Base-by-base conservation (phyloP, 2,113 vertebrate genomes). In the Myanophis thanlyinensis region DNA sequence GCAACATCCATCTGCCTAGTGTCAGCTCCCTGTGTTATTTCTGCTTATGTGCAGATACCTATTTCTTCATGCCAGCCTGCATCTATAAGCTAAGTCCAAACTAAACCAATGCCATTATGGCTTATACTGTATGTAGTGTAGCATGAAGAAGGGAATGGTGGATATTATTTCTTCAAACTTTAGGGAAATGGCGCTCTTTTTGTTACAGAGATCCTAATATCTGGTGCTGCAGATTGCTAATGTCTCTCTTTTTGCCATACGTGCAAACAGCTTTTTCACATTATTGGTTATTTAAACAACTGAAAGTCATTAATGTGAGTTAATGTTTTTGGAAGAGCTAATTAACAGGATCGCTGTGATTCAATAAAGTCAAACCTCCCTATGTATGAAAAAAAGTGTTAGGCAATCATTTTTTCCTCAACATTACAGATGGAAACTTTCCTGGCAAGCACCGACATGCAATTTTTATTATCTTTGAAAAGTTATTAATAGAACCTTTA, bases 261-360 rank as follows among this genome's bases (percentile, higher is more conserved):
- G 25, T 87, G 48, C 40, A 92, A 95, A 85, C 1, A 89, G 8
- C 46, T 94, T 95, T 93, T 95, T 73, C 87, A 92, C 90, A 56
- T 87, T 93, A 6, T 46, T 93, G 46, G 30, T 94, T 86, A 92
- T 89, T 93, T 93, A 52, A 95, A 90, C 40, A 92, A 94, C 20
- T 88, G 62, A 92, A 96, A 92, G 91, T n/a, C 27, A 92, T 90
- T 92, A 93, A 80, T 30, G 91, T 94, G 90, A 86, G 94, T 47
- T 27, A 93, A 9, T 95, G 89, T 95, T 95, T 93, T 51, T 90
- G 67, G 84, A 95, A 94, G 85, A 44, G 18, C 1, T 1, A 88
- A 87, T 13, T 94, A 59, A 94, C 1, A 1, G 23, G 90, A 89
- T 52, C 53, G 35, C 84, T 93, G 92, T 93, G 59, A 27, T 93